Base-by-base conservation (phyloP, 2,797 vertebrate genomes). In the Anabacerthia variegaticeps region DNA sequence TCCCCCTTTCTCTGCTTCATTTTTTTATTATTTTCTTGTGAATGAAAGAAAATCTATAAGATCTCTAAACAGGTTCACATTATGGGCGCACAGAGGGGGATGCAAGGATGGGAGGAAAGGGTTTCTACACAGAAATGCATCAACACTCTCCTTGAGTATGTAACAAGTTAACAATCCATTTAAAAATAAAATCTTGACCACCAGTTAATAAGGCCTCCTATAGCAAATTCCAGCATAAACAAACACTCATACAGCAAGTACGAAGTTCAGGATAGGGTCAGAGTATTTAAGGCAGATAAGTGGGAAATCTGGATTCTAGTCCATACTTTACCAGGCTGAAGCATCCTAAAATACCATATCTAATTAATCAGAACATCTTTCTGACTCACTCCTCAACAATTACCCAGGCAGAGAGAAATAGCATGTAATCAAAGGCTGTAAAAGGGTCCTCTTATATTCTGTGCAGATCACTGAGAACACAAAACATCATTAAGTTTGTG, bases 351-450 rank as follows among this genome's bases (percentile, higher is more conserved):
- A 97, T 95, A 97, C 93, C 94, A 76, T 65, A 88, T 96, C 95
- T 97, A 97, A 97, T 98, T 97, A 98, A 97, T 98, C 95, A 96
- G 92, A 96, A 82, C 93, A 92, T 96, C 92, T 94, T 96, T 93
- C 94, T 92, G 94, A 97, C 91, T 97, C 93, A 92, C 78, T 96
- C 91, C 95, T 97, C 96, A 81, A 96, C 96, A 95, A 95, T 97
- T 97, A 97, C 67, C 30, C 83, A 90, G 95, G 91, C 92, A 92
- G 88, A 89, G 96, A 97, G 96, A 97, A 97, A 96, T 34, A 92
- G 80, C 85, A 28, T 72, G 88, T 75, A 97, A 97, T 96, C 94
- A 95, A 85, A 96, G 94, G 81, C 96, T 90, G 83, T 78, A 93
- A 95, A 96, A 94, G 92, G 88, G 96, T 96, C 92, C 72, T 71